Evolutionary conservation across 2,888 invertebrate genomes (phyloP), one percentile per base, ranked within the genome.

Genomic region (Hyles lineata): DNA sequence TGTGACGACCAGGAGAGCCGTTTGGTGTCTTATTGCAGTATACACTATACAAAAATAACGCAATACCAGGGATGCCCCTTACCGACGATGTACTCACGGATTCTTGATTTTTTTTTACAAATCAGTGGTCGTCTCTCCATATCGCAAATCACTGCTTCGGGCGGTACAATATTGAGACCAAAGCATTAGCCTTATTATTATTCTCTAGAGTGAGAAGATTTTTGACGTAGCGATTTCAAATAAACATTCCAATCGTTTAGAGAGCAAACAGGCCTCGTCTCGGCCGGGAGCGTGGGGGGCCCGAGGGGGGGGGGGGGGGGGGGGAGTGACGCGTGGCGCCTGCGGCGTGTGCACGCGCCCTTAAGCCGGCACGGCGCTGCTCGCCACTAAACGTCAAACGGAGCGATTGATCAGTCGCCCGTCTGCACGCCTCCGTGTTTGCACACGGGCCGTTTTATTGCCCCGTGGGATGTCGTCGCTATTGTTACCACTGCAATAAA

Each of bases 361-460:
- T 74, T 90, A 91, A 92, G 89, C 91, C 86, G 73, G 72, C 75
- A 80, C 86, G 78, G 74, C 87, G 87, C 78, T 87, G 76, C 75
- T 80, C 86, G 86, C 90, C 91, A 90, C 90, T 90, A 90, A 91
- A 91, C 86, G 91, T 91, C 91, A 91, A 89, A 86, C 86, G 84
- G 78, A 77, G 82, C 89, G 89, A 90, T 89, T 91, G 91, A 92
- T 90, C 90, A 89, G 88, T 88, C 86, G 84, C 81, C 80, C 77
- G 83, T 82, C 76, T 77, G 77, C 82, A 74, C 82, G 82, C 81
- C 83, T 86, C 88, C 82, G 82, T 93, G 87, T 93, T 92, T 93
- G 87, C 90, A 76, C 55, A 77, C 70, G 74, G 75, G 72, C 74
- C 70, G 72, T 72, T 76, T 77, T 77, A 77, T 77, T 76, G 75